These are phyloP conservation scores for Tachuris rubrigastra DNA, from an alignment of 2,113 vertebrate genomes.

Conservation along the genomic window DNA sequence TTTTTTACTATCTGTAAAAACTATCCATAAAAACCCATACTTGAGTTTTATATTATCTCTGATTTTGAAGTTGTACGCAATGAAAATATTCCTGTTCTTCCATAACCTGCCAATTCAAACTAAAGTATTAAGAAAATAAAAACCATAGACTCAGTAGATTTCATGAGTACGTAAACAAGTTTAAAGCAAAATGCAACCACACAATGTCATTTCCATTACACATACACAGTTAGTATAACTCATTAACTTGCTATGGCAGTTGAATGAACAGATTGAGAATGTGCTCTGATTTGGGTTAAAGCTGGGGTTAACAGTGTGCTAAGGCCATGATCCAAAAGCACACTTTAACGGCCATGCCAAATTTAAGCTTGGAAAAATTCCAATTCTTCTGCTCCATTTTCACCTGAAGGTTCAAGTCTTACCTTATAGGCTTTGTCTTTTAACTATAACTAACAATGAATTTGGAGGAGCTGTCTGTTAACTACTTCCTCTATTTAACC, in stretches of 20 bases:
- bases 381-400: neutral
- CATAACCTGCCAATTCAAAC: neutral
- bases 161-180: neutral
- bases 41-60: neutral
- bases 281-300: neutral
- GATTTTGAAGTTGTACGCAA: neutral
- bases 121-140: neutral
- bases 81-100: neutral
- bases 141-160: neutral
- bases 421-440: neutral
- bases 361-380: neutral
- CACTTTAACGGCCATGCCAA: neutral
- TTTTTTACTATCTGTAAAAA: neutral
- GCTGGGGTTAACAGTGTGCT: neutral
- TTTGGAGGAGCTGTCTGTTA: neutral
- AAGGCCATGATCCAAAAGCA: neutral
- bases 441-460: neutral
- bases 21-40: neutral
- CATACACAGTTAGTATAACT: neutral
- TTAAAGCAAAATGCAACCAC: neutral
- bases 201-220: neutral
- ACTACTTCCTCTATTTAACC: neutral
- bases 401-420: neutral
- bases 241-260: neutral
- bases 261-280: neutral